Base-by-base conservation (phyloP, 64 coral and sea anemone species). In the Acropora tenuis region DNA sequence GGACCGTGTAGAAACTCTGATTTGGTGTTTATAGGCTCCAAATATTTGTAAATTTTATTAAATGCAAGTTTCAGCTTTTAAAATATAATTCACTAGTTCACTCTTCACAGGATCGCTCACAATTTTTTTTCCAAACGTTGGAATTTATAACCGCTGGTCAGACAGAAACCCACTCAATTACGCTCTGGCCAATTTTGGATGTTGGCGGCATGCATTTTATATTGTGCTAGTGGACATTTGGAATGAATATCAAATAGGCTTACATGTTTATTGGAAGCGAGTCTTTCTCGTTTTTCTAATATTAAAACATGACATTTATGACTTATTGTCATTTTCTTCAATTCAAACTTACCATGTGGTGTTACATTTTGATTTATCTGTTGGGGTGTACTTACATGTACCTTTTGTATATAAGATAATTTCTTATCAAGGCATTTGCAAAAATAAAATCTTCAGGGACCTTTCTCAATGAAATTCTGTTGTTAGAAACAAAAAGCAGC, bases 1-100 rank as follows among this genome's bases (percentile, higher is more conserved):
- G 76, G 76, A 78, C 76, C 76, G 12, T 78, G 76, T 78, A 78
- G 76, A 78, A 78, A 78, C 76, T 78, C 50, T 78, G 76, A 78
- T 78, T 78, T 52, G 76, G 76, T 78, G 43, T 78, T 78, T 53
- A 78, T 53, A 50, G 76, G 76, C 47, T 78, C 76, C 76, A 78
- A 78, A 52, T 55, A 55, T 55, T 78, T 78, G 76, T 5, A 44
- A 78, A 78, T 78, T 78, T 55, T 55, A 55, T 78, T 78, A 78
- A 44, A 78, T 12, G 8, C 47, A 78, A 78, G 48, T 47, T 20
- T 50, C 48, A 78, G 45, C 43, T 78, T 55, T 5, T 5, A 5
- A 55, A 48, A 17, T 69, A 69, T 30, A 69, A 78, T 78, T 78
- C 76, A 78, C 76, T 78, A 6, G 50, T 78, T 78, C 76, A 12